Conservation (phyloP, 2,797 vertebrate genomes). For the Rhynchonycteris naso region DNA sequence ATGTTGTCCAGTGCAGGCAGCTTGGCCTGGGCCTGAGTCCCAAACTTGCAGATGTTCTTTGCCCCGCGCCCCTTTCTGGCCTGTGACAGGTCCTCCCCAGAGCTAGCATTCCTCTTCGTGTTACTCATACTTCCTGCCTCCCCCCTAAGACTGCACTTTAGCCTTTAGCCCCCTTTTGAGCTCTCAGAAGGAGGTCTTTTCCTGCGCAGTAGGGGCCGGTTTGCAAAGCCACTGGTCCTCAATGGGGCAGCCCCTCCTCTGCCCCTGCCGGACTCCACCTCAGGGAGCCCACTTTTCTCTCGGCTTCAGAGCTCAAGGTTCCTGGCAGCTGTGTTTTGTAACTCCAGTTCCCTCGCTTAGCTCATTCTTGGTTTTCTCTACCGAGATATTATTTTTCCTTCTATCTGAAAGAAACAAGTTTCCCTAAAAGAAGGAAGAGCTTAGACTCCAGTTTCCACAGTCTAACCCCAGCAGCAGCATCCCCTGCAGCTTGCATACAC, state of each 20-base stretch:
- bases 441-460: background rate
- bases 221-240: background rate
- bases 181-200: slow-evolving; percentile 33
- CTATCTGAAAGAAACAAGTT: slow-evolving; percentile 16
- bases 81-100: background rate
- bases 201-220: background rate
- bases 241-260: background rate
- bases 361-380: slow-evolving; percentile 25
- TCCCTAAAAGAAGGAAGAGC: background rate
- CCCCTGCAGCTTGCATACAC: background rate
- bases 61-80: background rate
- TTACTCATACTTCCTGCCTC: slow-evolving; percentile 13
- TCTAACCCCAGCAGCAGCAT: background rate
- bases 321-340: background rate
- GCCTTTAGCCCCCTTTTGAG: slow-evolving; percentile 6
- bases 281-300: background rate
- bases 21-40: slow-evolving; percentile 4
- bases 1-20: background rate
- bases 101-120: slow-evolving; percentile 38
- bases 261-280: background rate
- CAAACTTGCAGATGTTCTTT: slow-evolving; percentile 59
- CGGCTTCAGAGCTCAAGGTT: background rate
- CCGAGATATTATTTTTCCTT: background rate
- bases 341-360: background rate
- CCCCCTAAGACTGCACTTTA: background rate